A percentile compares a stretch with the other conserved stretches of the same genome.
These are phyloP conservation scores for Lasioglossum vierecki DNA, from an alignment of 2,888 invertebrate genomes.

Conservation along the genomic window DNA sequence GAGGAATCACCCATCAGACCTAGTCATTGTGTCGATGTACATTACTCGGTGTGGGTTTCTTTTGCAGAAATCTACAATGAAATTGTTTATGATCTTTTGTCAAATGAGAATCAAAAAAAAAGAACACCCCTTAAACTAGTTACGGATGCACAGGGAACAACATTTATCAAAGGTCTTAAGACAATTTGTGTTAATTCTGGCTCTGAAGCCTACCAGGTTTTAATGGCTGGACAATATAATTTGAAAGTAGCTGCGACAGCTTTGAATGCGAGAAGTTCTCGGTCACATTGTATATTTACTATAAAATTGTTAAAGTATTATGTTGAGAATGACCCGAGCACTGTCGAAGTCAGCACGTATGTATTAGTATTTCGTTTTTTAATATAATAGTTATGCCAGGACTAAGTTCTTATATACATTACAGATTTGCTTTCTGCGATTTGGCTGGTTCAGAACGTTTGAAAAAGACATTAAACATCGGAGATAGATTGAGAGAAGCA, in stretches of 20 bases:
- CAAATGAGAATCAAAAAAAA: conserved; percentile 78
- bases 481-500: conserved; percentile 93
- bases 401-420: conserved; percentile 1
- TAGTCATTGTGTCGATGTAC: conserved; percentile 68
- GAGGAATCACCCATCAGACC: conserved; percentile 75
- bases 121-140: conserved; percentile 77
- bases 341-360: conserved; percentile 79
- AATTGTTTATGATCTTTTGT: conserved; percentile 92
- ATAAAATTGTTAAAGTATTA: conserved; percentile 90
- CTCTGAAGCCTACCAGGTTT: conserved; percentile 93
- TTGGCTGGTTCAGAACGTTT: conserved; percentile 96
- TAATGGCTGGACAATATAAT: conserved; percentile 92
- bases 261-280: conserved; percentile 93
- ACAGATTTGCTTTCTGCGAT: conserved; percentile 91
- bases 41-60: conserved; percentile 90
- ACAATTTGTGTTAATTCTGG: conserved; percentile 89
- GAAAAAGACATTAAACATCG: conserved; percentile 92
- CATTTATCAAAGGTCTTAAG: conserved; percentile 80
- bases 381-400: conserved; percentile 7
- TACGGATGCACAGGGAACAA: conserved; percentile 75
- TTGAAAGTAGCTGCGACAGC: conserved; percentile 93
- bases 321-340: conserved; percentile 73
- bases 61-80: conserved; percentile 98
- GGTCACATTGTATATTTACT: conserved; percentile 96
- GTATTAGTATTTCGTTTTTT: conserved; percentile 46